phyloP scores from a whole-genome alignment of 2,113 vertebrate species.

The Ameiurus melas region DNA sequence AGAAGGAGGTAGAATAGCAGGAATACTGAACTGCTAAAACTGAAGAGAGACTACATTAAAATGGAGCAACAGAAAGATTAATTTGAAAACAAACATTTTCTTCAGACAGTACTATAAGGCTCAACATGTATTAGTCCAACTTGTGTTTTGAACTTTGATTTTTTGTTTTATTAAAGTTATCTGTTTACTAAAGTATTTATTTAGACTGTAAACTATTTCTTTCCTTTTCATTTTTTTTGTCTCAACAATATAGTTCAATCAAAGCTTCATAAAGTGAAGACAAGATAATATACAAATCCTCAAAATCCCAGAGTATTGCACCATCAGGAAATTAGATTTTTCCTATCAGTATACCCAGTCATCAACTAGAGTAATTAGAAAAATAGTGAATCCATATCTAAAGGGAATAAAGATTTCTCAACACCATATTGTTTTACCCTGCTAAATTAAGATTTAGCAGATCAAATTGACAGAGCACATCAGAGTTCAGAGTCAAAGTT shows the following conservation, averaged over 20 bases:
- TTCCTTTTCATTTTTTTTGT: background rate
- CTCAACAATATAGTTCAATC: background rate
- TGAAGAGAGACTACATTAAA: background rate
- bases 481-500: background rate
- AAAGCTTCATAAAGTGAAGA: slow-evolving; percentile 12
- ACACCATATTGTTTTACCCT: background rate
- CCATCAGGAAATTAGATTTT: background rate
- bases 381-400: background rate
- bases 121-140: background rate
- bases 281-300: background rate
- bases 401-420: background rate
- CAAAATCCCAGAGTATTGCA: background rate
- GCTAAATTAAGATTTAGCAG: background rate
- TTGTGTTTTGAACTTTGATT: background rate
- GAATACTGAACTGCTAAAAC: background rate
- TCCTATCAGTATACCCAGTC: background rate
- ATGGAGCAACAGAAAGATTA: background rate
- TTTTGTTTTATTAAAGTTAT: slow-evolving; percentile 25
- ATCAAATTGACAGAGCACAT: background rate
- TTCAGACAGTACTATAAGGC: background rate
- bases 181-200: background rate
- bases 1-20: background rate
- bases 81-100: background rate
- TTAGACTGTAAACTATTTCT: background rate
- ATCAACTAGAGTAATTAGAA: background rate